phyloP scores from a whole-genome alignment of 2,113 vertebrate species.

The Laticauda laticaudata region DNA sequence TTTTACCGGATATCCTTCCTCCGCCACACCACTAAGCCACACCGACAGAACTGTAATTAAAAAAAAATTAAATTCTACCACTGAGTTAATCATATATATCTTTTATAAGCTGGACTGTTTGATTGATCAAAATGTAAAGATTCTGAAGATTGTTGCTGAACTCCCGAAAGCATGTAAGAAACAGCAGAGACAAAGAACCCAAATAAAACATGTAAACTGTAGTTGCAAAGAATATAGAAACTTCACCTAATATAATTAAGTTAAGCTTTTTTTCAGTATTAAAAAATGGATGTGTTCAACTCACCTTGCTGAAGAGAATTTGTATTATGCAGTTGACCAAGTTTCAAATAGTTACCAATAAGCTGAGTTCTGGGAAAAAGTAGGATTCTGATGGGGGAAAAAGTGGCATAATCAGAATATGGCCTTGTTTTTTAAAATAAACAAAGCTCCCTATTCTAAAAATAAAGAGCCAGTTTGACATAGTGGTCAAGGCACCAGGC shows the following conservation, averaged over 20 bases:
- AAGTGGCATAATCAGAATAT: not conserved
- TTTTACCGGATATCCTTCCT: too few relatives aligned
- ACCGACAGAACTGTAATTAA: too few relatives aligned
- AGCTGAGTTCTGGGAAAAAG: not conserved
- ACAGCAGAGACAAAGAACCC: not conserved
- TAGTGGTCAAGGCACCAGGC: not conserved
- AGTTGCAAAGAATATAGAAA: not conserved
- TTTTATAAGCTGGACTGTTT: not conserved
- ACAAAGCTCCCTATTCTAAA: not conserved
- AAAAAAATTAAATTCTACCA: too few relatives aligned
- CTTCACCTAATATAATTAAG: not conserved
- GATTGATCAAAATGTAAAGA: not conserved
- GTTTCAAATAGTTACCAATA: conserved; percentile 9
- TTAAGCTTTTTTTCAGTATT: not conserved
- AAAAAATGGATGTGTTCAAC: conserved; percentile 2
- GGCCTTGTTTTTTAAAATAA: not conserved
- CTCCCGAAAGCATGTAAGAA: not conserved
- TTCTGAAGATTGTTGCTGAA: not conserved
- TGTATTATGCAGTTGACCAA: not conserved
- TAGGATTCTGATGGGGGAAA: not conserved
- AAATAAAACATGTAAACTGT: not conserved
- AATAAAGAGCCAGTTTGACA: not conserved
- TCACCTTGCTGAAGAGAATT: not conserved
- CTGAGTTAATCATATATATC: not conserved
- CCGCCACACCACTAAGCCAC: too few relatives aligned